These are phyloP conservation scores for Sarcophaga bullata DNA, from an alignment of 1,140 invertebrate species.

Conservation along the genomic window DNA sequence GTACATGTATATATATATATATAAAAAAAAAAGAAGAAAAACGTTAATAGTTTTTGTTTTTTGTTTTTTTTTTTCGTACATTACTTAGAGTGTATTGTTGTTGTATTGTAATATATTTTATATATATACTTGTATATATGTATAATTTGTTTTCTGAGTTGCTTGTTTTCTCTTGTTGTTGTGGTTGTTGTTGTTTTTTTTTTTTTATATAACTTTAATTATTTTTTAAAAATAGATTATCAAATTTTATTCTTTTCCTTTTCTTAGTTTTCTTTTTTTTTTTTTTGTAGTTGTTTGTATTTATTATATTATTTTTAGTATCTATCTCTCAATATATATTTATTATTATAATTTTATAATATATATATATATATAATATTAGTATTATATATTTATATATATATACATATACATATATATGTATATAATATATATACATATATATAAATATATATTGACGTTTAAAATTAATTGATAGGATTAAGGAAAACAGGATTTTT, in stretches of 20 bases:
- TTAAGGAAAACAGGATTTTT: too few species aligned
- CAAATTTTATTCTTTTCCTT: not conserved
- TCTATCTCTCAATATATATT: slow-evolving; percentile 48
- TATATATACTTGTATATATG: slow-evolving; percentile 3
- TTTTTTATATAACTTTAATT: not conserved
- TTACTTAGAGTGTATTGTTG: not conserved
- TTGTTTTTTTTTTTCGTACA: slow-evolving; percentile 24
- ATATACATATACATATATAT: not conserved
- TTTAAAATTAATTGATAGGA: slow-evolving; percentile 14
- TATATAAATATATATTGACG: not conserved
- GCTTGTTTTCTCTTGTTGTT: slow-evolving; percentile 10
- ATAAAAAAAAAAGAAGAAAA: not conserved
- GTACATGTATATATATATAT: not conserved
- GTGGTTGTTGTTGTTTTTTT: not conserved
- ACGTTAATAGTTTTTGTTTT: slow-evolving; percentile 6
- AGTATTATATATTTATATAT: slow-evolving; percentile 22
- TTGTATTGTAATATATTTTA: not conserved
- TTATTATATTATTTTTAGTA: slow-evolving; percentile 20
- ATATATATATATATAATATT: slow-evolving; percentile 48
- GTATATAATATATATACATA: too few species aligned
- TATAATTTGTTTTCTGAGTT: slow-evolving; percentile 33
- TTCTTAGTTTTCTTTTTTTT: not conserved
- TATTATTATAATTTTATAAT: not conserved
- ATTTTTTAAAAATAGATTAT: slow-evolving; percentile 34
- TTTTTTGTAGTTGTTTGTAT: slow-evolving; percentile 5